Evolutionary conservation across 2,888 invertebrate genomes (phyloP).

Genomic region (Drosophila macrospina): DNA sequence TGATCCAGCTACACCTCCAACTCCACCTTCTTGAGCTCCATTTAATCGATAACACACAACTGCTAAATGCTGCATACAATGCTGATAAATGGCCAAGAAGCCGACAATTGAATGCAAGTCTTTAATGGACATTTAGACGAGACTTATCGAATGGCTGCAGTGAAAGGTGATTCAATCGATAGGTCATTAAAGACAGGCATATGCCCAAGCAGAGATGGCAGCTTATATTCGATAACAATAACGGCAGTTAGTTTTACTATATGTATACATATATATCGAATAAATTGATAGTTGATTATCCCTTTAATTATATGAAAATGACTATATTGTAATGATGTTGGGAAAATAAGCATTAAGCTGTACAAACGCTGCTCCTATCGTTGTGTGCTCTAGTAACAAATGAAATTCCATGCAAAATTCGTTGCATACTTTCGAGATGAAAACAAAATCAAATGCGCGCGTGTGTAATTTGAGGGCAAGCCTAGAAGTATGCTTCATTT

Average conservation of each 20-base stretch:
- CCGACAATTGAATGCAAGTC: conserved; percentile 39
- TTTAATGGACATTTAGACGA: conserved; percentile 1
- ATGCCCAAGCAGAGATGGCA: no score
- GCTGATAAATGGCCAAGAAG: conserved; percentile 20
- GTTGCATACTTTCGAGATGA: background rate
- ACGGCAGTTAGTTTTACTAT: no score
- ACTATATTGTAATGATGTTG: no score
- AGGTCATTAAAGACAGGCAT: background rate
- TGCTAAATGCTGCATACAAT: conserved; percentile 21
- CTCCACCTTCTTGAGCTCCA: conserved; percentile 5
- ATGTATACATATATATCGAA: no score
- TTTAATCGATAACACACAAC: conserved; percentile 48
- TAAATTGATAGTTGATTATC: no score
- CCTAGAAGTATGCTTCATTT: background rate
- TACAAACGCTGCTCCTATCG: no score
- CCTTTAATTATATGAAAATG: no score
- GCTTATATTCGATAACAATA: no score
- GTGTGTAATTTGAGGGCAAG: background rate
- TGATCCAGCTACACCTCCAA: background rate
- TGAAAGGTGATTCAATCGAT: conserved; percentile 4
- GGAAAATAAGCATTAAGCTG: no score
- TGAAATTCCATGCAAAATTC: no score
- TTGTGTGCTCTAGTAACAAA: no score
- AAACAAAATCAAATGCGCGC: background rate
- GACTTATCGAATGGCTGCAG: background rate